phyloP scores from a whole-genome alignment of 2,888 invertebrate species.

The Drosophila hamatofila region DNA sequence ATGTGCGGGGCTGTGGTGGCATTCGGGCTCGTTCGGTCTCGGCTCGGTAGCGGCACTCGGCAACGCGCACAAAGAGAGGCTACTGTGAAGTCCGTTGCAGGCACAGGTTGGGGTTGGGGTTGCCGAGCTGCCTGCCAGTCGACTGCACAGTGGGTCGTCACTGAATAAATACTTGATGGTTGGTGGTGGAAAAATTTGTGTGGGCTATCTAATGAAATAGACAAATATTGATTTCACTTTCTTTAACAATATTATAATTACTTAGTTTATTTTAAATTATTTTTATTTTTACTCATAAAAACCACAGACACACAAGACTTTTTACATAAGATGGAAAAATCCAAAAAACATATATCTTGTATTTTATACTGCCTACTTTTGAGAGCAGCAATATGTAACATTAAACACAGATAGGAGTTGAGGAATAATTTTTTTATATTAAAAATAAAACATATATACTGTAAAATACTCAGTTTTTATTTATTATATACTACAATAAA shows the following conservation, averaged over 20 bases:
- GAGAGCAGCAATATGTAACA: not conserved
- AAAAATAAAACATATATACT: not conserved
- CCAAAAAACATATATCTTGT: not conserved
- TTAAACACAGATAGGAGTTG: too few relatives aligned
- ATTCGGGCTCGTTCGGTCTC: conserved; percentile 57
- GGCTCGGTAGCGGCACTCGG: conserved; percentile 70
- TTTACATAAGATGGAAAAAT: too few relatives aligned
- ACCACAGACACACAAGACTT: too few relatives aligned
- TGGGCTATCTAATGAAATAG: conserved; percentile 16
- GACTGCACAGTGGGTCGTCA: conserved; percentile 53
- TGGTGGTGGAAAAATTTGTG: not conserved
- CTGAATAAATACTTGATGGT: not conserved
- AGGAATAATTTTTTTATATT: rapidly evolving
- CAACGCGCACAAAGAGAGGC: conserved; percentile 76
- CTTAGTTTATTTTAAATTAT: not conserved
- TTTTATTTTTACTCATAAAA: not conserved
- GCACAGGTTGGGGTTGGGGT: conserved; percentile 61
- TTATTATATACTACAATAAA: not conserved
- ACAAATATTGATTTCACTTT: conserved; percentile 23
- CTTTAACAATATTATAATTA: not conserved
- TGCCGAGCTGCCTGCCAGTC: conserved; percentile 39
- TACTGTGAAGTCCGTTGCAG: conserved; percentile 73
- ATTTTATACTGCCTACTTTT: conserved; percentile 44
- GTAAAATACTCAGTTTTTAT: not conserved
- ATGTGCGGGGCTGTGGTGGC: conserved; percentile 38